phyloP scores from a whole-genome alignment of 2,113 vertebrate genomes.

The Saimiri boliviensis region DNA sequence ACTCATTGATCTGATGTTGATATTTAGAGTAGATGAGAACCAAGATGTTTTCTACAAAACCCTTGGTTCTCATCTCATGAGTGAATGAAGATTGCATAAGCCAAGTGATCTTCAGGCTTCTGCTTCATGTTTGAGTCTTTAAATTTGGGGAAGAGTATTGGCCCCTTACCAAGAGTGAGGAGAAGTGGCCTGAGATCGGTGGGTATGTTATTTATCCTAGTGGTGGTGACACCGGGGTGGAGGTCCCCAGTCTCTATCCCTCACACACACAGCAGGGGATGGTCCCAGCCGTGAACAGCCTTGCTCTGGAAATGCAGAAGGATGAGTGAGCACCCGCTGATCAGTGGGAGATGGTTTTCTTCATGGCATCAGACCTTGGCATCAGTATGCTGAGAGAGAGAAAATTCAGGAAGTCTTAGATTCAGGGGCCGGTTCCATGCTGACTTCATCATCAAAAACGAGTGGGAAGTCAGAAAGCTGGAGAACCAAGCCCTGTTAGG shows the following conservation, averaged over 20 bases:
- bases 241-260: not conserved
- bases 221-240: not conserved
- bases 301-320: not conserved
- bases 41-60: not conserved
- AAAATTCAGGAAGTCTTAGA: not conserved
- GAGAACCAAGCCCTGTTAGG: not conserved
- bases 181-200: not conserved
- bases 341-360: not conserved
- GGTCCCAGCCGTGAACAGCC: not conserved
- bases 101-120: not conserved
- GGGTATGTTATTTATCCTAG: not conserved
- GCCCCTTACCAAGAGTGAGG: not conserved
- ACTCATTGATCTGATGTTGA: not conserved
- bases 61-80: too few relatives aligned
- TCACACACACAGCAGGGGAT: not conserved
- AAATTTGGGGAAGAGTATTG: not conserved
- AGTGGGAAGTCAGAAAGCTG: accelerated
- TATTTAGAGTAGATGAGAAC: not conserved
- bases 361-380: too few relatives aligned
- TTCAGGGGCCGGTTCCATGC: not conserved
- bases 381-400: not conserved
- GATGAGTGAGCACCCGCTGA: not conserved
- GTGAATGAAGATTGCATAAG: not conserved
- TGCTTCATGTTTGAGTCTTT: not conserved
- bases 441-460: not conserved